A percentile compares a stretch with the other conserved stretches of the same genome.
phyloP scores from a whole-genome alignment of 2,888 invertebrate species.

The Dynastes tityus region DNA sequence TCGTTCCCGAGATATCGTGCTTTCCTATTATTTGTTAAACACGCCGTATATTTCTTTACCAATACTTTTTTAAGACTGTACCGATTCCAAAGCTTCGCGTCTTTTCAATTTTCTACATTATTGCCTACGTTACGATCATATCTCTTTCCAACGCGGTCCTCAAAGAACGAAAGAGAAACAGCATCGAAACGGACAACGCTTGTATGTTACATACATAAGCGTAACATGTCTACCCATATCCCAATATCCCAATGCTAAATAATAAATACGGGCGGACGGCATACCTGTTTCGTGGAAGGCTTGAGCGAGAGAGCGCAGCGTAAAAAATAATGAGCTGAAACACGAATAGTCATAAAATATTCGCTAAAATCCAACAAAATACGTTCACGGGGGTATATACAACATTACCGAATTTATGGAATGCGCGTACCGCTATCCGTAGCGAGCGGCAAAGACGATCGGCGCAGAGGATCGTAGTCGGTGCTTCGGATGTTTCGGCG shows the following conservation, averaged over 20 bases:
- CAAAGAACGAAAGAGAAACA: too few relatives aligned
- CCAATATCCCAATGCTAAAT: background rate
- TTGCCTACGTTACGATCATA: too few relatives aligned
- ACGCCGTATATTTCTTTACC: too few relatives aligned
- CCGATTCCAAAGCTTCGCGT: too few relatives aligned
- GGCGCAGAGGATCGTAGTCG: background rate
- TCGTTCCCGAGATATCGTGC: too few relatives aligned
- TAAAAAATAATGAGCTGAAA: slow-evolving; percentile 41
- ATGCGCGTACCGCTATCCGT: slow-evolving; percentile 32
- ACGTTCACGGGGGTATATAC: slow-evolving; percentile 43
- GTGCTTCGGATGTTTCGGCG: background rate
- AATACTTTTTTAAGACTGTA: too few relatives aligned
- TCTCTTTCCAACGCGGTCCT: too few relatives aligned
- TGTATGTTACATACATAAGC: too few relatives aligned
- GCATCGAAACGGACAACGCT: too few relatives aligned
- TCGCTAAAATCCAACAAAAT: slow-evolving; percentile 55
- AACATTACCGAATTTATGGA: slow-evolving; percentile 57
- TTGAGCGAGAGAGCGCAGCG: background rate
- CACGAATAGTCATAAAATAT: slow-evolving; percentile 53
- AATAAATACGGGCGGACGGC: background rate
- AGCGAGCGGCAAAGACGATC: slow-evolving; percentile 47
- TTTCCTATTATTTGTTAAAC: too few relatives aligned
- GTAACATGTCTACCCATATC: too few relatives aligned
- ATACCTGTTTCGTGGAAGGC: background rate
- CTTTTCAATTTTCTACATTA: too few relatives aligned